Conservation (phyloP, 2,797 vertebrate genomes). For the Anableps anableps region DNA sequence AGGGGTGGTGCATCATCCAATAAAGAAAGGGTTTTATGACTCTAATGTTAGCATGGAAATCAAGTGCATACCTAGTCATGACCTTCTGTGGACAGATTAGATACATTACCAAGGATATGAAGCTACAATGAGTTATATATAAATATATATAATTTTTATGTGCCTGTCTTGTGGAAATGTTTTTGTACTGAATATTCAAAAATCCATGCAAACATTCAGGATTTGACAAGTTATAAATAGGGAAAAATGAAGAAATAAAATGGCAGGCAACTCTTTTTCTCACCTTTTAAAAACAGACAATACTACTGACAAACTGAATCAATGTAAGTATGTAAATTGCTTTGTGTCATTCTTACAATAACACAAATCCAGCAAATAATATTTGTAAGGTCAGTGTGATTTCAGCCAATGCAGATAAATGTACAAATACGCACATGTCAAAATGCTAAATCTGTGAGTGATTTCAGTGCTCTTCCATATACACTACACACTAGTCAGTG, state of each 20-base stretch:
- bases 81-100: neutral
- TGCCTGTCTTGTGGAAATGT: neutral
- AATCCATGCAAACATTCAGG: neutral
- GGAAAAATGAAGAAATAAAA: no score
- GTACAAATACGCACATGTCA: neutral
- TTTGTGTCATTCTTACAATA: conserved; percentile 31
- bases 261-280: neutral
- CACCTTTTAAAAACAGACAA: neutral
- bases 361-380: conserved; percentile 26
- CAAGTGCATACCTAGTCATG: neutral
- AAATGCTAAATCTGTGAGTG: neutral
- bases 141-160: neutral
- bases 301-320: neutral
- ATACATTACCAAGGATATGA: no score
- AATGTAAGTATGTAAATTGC: no score
- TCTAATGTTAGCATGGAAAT: neutral
- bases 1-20: neutral
- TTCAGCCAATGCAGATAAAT: conserved; percentile 15
- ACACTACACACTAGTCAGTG: neutral
- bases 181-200: neutral
- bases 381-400: conserved; percentile 14
- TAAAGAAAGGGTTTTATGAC: neutral
- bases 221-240: no score
- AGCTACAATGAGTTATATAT: no score
- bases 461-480: neutral